A percentile compares a stretch with the other conserved stretches of the same genome.
Conservation (phyloP, 2,888 invertebrate genomes). For the Tachina grossa region DNA sequence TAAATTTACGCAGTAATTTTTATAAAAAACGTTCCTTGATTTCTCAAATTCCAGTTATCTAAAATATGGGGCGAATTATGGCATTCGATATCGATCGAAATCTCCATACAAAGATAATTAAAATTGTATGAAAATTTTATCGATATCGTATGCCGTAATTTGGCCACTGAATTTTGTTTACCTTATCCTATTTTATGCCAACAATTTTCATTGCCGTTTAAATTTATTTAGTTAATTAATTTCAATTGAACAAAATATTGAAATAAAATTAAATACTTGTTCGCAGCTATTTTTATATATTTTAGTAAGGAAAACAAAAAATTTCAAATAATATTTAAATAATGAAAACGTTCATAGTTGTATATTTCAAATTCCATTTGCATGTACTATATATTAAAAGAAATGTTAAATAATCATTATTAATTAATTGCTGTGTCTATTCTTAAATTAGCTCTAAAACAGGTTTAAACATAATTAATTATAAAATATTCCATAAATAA, state of each 20-base stretch:
- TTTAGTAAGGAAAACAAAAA: slow-evolving; percentile 7
- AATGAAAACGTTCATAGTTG: slow-evolving; percentile 2
- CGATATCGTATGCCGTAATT: too few relatives aligned
- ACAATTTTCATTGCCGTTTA: background rate
- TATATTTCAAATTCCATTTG: slow-evolving; percentile 37
- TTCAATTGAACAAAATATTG: background rate
- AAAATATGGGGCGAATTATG: too few relatives aligned
- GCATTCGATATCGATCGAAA: too few relatives aligned
- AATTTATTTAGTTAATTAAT: slow-evolving; percentile 8
- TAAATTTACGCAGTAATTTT: too few relatives aligned
- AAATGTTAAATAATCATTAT: slow-evolving; percentile 57
- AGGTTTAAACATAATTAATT: slow-evolving; percentile 37
- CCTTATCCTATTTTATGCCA: background rate
- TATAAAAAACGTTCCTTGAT: too few relatives aligned
- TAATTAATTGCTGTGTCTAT: slow-evolving; percentile 63
- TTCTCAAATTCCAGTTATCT: too few relatives aligned
- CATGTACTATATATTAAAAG: slow-evolving; percentile 21
- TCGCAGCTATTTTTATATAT: slow-evolving; percentile 35
- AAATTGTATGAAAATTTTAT: too few relatives aligned
- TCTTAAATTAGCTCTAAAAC: slow-evolving; percentile 61
- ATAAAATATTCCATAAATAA: slow-evolving; percentile 16
- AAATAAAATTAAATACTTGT: background rate
- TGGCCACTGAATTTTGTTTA: too few relatives aligned
- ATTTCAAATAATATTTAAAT: background rate
- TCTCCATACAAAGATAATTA: too few relatives aligned